Evolutionary conservation across 1,140 invertebrate genomes (phyloP).

Genomic region (Bacillus rossius): DNA sequence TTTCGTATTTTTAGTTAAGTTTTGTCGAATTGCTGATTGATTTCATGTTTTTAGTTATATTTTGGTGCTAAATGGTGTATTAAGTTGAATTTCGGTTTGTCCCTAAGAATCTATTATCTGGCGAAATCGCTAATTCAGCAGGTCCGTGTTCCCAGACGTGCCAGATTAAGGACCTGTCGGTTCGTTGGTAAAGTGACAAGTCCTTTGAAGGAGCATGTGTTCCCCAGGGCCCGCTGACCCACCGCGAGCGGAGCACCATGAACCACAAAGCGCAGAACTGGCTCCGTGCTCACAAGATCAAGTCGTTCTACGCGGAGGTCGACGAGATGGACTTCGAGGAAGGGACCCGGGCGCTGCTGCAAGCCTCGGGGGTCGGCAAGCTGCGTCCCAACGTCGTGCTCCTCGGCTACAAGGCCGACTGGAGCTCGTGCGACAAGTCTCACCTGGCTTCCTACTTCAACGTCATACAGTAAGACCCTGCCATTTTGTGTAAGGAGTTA

Average conservation of each 20-base stretch:
- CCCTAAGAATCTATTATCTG: too few species aligned
- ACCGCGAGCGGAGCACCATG: conserved; percentile 44
- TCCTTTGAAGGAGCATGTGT: too few species aligned
- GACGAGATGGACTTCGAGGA: conserved; percentile 73
- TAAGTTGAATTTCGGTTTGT: too few species aligned
- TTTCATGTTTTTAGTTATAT: too few species aligned
- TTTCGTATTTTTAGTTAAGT: too few species aligned
- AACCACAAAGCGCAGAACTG: conserved; percentile 65
- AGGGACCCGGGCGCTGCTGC: conserved; percentile 64
- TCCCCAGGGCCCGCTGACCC: conserved; percentile 12
- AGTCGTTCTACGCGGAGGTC: conserved; percentile 85
- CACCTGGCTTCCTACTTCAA: conserved; percentile 84
- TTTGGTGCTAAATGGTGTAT: too few species aligned
- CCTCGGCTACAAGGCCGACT: conserved; percentile 90
- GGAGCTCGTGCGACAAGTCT: conserved; percentile 65
- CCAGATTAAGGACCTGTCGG: too few species aligned
- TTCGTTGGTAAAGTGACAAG: too few species aligned
- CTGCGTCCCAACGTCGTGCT: conserved; percentile 83
- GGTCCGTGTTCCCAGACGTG: too few species aligned
- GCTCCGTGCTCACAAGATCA: conserved; percentile 79
- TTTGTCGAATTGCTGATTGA: too few species aligned
- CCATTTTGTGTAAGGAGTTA: too few species aligned
- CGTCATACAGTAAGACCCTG: conserved; percentile 91
- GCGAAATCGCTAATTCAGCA: too few species aligned
- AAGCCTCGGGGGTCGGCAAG: conserved; percentile 84